Evolutionary conservation across 2,888 invertebrate species (phyloP).

Genomic region (Drosophila koepferae): DNA sequence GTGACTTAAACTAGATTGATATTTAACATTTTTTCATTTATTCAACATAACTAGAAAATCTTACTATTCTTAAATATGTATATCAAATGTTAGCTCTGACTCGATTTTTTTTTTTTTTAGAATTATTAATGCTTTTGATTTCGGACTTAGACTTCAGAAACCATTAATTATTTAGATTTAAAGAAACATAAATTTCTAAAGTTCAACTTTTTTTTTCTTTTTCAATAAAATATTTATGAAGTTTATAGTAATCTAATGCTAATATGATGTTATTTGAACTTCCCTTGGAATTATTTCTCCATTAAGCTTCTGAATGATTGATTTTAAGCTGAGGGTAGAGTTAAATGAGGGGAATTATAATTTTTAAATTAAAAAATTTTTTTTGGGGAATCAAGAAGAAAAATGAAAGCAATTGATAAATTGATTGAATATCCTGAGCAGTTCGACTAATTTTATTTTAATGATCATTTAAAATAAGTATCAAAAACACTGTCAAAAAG

Average conservation of each 20-base stretch:
- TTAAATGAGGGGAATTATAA: too few relatives aligned
- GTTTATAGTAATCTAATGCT: background rate
- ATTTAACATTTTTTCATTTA: background rate
- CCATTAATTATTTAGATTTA: background rate
- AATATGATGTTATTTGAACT: background rate
- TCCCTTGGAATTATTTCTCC: too few relatives aligned
- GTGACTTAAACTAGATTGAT: too few relatives aligned
- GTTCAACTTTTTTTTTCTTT: background rate
- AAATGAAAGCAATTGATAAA: background rate
- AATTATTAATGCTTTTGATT: too few relatives aligned
- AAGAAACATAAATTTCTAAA: background rate
- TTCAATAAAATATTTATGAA: background rate
- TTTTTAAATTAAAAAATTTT: too few relatives aligned
- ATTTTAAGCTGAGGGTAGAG: too few relatives aligned
- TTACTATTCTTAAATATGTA: background rate
- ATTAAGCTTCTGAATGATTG: too few relatives aligned
- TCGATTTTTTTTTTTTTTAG: background rate
- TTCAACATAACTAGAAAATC: background rate
- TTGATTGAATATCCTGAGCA: background rate
- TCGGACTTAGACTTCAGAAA: too few relatives aligned
- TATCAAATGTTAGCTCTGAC: background rate
- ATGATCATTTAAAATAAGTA: background rate
- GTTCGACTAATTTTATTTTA: background rate
- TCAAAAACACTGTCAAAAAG: background rate
- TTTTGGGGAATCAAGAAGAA: background rate